phyloP scores from a whole-genome alignment of 2,888 invertebrate genomes.

The Folsomia manolachei region DNA sequence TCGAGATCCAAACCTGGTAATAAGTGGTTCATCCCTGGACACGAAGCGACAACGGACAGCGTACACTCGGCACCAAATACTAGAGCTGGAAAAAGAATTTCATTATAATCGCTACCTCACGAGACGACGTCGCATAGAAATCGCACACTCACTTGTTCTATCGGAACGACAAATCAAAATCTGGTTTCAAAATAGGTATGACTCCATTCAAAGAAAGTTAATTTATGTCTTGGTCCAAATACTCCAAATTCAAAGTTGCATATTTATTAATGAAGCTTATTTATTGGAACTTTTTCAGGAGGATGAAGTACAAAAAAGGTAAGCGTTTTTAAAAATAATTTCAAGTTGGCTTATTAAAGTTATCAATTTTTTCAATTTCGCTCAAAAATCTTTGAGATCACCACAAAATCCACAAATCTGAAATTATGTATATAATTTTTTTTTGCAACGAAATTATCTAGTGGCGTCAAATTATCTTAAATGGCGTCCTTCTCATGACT shows the following conservation, averaged over 20 bases:
- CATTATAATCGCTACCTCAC: slow-evolving; percentile 96
- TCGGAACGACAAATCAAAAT: slow-evolving; percentile 88
- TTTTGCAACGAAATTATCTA: too few species aligned
- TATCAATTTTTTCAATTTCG: too few species aligned
- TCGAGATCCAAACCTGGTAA: slow-evolving; percentile 57
- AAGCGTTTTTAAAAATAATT: too few species aligned
- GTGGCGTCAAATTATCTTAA: too few species aligned
- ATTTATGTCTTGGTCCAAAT: neutral
- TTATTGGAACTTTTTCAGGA: slow-evolving; percentile 74
- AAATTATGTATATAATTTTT: too few species aligned
- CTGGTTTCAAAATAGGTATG: slow-evolving; percentile 82
- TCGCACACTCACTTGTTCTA: slow-evolving; percentile 90
- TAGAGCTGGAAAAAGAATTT: slow-evolving; percentile 96
- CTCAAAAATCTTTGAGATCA: too few species aligned
- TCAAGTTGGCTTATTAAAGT: too few species aligned
- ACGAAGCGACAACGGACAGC: slow-evolving; percentile 94
- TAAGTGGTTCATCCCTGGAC: slow-evolving; percentile 85
- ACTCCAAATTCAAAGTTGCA: too few species aligned
- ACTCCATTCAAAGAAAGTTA: too few species aligned
- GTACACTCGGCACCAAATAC: slow-evolving; percentile 95
- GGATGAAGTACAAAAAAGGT: slow-evolving; percentile 86
- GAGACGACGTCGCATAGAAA: slow-evolving; percentile 90
- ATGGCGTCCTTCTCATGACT: too few species aligned
- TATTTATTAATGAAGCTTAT: too few species aligned
- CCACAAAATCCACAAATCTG: too few species aligned